Evolutionary conservation across 2,888 invertebrate genomes (phyloP), one percentile per base, ranked within the genome.

Genomic region (Cheilosia pagana): DNA sequence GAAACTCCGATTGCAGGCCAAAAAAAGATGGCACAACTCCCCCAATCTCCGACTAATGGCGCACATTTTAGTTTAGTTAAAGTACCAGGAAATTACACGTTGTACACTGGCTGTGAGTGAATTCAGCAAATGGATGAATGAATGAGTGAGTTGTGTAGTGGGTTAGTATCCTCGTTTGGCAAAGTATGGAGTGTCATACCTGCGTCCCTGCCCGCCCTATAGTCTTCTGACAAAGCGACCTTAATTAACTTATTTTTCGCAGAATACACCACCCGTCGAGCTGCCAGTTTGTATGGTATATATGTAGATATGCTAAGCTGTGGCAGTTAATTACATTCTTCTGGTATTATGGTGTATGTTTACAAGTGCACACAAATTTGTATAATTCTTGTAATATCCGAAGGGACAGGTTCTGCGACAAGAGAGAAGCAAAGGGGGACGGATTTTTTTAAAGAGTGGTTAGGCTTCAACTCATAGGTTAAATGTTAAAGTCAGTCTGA

Each of bases 191-290:
- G 50, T 45, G 59, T 35, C 55, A 43, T 55, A 35, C 12, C 43
- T 76, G 31, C 35, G 41, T 62, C n/a, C 23, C 19, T 35, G 31
- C 21, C 12, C 60, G 31, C 68, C 23, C n/a, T n/a, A n/a, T n/a
- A n/a, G 28, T 31, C 35, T 52, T 60, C 39, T 16, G 28, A 50
- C 50, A 62, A 55, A 75, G 53, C 79, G 79, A 74, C 74, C 74
- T 79, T 83, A 79, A 83, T 83, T 83, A 83, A 75, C 83, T 83
- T 75, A 83, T 75, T 83, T 50, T 78, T 79, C 45, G 45, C 59
- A 57, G 21, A 35, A 35, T 35, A 12, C 12, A 3, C 35, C 43
- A 31, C 16, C 39, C 50, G 19, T 8, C n/a, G 25, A 1, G 48
- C 19, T 39, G 59, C 2, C 41, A 59, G 48, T 65, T 60, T 43